Base-by-base conservation (phyloP, 2,888 invertebrate species). In the Eupeodes luniger region DNA sequence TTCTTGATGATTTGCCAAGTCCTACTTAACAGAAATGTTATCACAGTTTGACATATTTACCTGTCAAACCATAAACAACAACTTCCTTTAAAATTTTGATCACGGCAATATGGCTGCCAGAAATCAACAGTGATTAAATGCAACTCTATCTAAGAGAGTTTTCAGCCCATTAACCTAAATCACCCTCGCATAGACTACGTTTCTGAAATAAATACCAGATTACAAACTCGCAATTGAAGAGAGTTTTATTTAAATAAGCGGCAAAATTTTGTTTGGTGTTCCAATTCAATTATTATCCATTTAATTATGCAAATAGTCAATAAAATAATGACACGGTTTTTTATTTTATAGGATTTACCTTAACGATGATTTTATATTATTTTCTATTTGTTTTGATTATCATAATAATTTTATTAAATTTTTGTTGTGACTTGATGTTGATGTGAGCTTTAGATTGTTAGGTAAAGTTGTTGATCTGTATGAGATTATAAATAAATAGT, bases 221-320 rank as follows among this genome's bases (percentile, higher is more conserved):
- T 27, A 51, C 11, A 51, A 55, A 16, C 40, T 11, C 6, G 55
- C 44, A 55, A 44, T 70, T 69, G 53, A 40, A 40, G 1, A 40
- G 40, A 53, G 53, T 53, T 53, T 47, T 53, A 55, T 27, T 55
- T 14, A 44, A 16, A 16, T 70, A 55, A 70, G 19, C 55, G 14
- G 55, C 16, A 14, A 55, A 12, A 27, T 44, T 70, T 10, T 19
- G 40, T 70, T 70, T 55, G 19, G 14, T 70, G 55, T 70, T 70
- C 70, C 70, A 70, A 55, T 70, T 70, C 55, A 70, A 70, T 70
- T 70, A 70, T 55, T 55, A 27, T 55, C 55, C 44, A 55, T 44
- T 69, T 70, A 19, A 55, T 40, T 70, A 70, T 70, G 55, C 12
- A 14, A 70, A 70, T 44, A 55, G 44, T 40, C 55, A 55, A 67